Evolutionary conservation across 2,113 vertebrate genomes (phyloP), one percentile per base, ranked within the genome.

Genomic region (Gymnarchus niloticus): DNA sequence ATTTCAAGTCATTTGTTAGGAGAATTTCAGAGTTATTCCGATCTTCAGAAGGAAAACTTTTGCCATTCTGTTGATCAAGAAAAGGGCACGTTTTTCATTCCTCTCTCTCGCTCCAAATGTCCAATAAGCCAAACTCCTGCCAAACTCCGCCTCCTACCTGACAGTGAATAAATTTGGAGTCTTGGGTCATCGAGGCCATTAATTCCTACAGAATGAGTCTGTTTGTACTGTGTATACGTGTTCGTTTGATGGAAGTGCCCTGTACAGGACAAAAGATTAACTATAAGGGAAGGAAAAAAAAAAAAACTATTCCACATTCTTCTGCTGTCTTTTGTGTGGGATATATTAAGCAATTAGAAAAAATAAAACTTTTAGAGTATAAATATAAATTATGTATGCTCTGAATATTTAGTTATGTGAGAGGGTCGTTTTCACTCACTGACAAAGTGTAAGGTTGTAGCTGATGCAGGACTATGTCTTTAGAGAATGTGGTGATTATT

Each of bases 401-500:
- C 25, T 56, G 69, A 56, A 37, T 85, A 77, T 41, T 44, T 46
- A 49, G 6, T 21, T 46, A 37, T 56, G 23, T 41, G 52, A 85
- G 78, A 44, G 69, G 28, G 28, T 85, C 33, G n/a, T 56, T 85
- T 76, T 78, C 84, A 78, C 84, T 56, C 33, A 41, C 19, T 85
- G 69, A 56, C 51, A 77, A 54, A 23, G 49, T 85, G 84, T 73
- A 51, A 10, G n/a, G 25, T 37, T 82, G 25, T 52, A 54, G n/a
- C 49, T 54, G 48, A 14, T 73, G 33, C 49, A 52, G 48, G 83
- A 14, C 69, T 87, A 86, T 86, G 87, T 85, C 88, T 88, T 88
- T 84, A 84, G 87, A 88, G 89, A 87, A 84, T 83, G 78, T 85
- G 81, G 81, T 89, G 87, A 91, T 91, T 90, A 90, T 85, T 73